Base-by-base conservation (phyloP, 1,140 invertebrate genomes). In the Helicoverpa zea region DNA sequence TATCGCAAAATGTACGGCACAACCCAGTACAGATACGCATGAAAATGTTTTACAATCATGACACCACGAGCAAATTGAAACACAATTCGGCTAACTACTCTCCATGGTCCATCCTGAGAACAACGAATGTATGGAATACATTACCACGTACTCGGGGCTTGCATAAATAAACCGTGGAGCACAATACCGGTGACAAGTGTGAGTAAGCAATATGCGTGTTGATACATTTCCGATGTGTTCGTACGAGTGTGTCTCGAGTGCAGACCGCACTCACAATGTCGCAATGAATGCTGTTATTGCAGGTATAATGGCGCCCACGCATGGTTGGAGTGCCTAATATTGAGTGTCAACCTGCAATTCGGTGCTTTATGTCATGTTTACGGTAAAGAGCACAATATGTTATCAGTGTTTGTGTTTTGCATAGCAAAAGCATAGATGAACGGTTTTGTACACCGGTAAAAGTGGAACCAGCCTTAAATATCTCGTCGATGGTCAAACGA, bases 91-190 rank as follows among this genome's bases (percentile, higher is more conserved):
- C 73, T 76, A 76, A 76, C 73, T 63, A 52, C 56, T 52, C 47
- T 63, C 73, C 43, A 49, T 43, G 73, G 70, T 58, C 70, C 52
- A 58, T 73, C 58, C 73, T 61, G 30, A 61, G 58, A 51, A 59
- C 73, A 76, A 76, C 73, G 35, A 76, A 76, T 76, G 73, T 76
- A 70, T 59, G 58, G 73, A 76, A 61, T 76, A 76, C 73, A 76
- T 76, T 76, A 63, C 73, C 16, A 59, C 54, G 73, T 76, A 76
- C 54, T 76, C 54, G 35, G 43, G 18, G 56, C 72, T 76, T 63
- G 73, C 73, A 76, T 76, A 76, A 76, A 76, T 76, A 76, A 76
- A 76, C 73, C 43, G 49, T 76, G 56, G 43, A 43, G n/a, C 18
- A 74, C 72, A 75, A 76, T 76, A 76, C 58, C 16, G 58, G 12